Evolutionary conservation across 2,888 invertebrate species (phyloP).

Genomic region (Lithophane socia): DNA sequence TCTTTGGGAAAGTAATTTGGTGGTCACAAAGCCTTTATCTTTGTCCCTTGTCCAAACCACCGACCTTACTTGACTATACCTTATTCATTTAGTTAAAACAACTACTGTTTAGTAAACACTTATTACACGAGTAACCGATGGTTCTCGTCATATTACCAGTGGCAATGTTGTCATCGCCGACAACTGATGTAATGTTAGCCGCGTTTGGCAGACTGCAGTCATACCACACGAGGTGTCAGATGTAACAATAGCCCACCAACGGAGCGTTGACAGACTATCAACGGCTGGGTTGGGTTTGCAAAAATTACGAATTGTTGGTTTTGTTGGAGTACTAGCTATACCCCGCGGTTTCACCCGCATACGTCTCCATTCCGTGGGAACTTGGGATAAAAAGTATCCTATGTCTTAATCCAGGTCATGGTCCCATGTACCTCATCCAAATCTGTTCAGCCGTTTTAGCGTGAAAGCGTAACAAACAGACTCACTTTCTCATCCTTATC

Average conservation of each 20-base stretch:
- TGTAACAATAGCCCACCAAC: slow-evolving; percentile 49
- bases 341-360: too few species aligned
- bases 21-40: background rate
- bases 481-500: too few species aligned
- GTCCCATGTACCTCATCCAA: too few species aligned
- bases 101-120: background rate
- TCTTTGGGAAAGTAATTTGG: background rate
- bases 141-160: background rate
- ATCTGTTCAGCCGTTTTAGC: too few species aligned
- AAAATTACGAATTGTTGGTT: background rate
- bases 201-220: slow-evolving; percentile 21
- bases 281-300: background rate
- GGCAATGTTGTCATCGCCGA: slow-evolving; percentile 12
- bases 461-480: too few species aligned
- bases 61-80: background rate
- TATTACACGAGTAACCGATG: background rate
- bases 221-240: slow-evolving; percentile 30
- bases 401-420: too few species aligned
- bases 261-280: slow-evolving; percentile 23
- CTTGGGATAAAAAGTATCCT: too few species aligned
- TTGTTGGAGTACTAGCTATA: background rate
- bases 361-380: too few species aligned
- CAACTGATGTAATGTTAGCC: slow-evolving; percentile 19
- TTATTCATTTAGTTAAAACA: background rate
- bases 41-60: background rate